Base-by-base conservation (phyloP, 2,797 vertebrate genomes). In the Semaprochilodus insignis region DNA sequence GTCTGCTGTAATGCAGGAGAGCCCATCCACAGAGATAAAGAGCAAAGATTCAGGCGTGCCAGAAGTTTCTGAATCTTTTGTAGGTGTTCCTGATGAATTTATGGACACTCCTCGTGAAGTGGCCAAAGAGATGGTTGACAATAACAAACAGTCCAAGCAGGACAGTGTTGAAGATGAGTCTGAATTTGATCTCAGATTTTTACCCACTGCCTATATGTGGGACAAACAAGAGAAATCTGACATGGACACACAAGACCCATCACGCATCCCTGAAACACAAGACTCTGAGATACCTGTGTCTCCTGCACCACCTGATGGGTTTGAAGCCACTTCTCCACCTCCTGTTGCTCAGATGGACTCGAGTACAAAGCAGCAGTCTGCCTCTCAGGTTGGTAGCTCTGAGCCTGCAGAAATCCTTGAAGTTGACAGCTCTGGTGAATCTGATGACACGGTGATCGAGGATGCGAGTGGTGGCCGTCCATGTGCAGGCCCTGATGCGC, bases 381-480 rank as follows among this genome's bases (percentile, higher is more conserved):
- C 17, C 17, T 80, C 40, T 54, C 86, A 81, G 74, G 90, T 89
- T 67, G 81, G 81, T 82, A 93, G 90, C 73, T 74, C 90, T 17
- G 85, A 90, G n/a, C 79, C 89, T 13, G 85, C 88, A 51, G 94
- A 94, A 87, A 84, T 82, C 51, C 84, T 89, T 6, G 97, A 97
- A 79, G 92, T 88, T 0, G 96, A 97, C 80, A 97, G 97, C 85
- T 98, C 97, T 31, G 96, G 95, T 17, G 97, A 97, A 25, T 98
- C 97, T 0, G 97, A 97, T 25, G 96, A 97, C 86, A 97, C 96
- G 0, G 96, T 97, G 21, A 96, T 97, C 87, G 97, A 97, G 89
- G 96, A 97, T 27, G 81, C 88, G 8, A 67, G 87, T 1, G 65
- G 65, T 19, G 80, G 80, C 66, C 65, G 78, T 77, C 78, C 76